phyloP scores from a whole-genome alignment of 2,888 invertebrate species.

The Pristionchus japonicus region DNA sequence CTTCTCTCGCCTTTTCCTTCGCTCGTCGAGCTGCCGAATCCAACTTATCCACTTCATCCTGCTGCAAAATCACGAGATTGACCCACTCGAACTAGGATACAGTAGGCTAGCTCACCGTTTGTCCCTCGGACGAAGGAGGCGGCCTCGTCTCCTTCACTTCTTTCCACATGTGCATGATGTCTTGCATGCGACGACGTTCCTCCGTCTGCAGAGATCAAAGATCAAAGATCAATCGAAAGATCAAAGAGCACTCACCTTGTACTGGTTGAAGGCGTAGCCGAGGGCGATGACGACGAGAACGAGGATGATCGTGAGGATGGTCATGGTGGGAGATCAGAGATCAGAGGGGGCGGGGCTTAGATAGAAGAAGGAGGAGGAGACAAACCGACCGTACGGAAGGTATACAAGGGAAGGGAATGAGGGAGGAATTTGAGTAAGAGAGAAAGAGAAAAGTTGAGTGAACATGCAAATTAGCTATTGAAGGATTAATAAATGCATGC shows the following conservation, averaged over 20 bases:
- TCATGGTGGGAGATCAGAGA: constrained; percentile 12
- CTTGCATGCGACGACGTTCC: background rate
- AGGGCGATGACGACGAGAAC: background rate
- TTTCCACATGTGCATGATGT: constrained; percentile 7
- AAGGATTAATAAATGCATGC: background rate
- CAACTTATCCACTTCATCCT: background rate
- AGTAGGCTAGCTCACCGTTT: too few species aligned
- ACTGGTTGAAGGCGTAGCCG: background rate
- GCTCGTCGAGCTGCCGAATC: background rate
- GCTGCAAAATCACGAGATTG: background rate
- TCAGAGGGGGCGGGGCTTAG: background rate
- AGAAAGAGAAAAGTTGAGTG: too few species aligned
- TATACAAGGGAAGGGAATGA: background rate
- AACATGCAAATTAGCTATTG: background rate
- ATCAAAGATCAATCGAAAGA: background rate
- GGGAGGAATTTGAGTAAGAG: background rate
- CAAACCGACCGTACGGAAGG: constrained; percentile 3
- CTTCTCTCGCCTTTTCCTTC: background rate
- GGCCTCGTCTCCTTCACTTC: constrained; percentile 3
- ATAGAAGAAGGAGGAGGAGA: background rate
- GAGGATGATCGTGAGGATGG: constrained; percentile 12
- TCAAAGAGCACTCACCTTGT: constrained; percentile 39
- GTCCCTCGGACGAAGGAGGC: background rate
- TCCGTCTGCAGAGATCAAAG: background rate
- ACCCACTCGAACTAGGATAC: background rate